Evolutionary conservation across 2,797 vertebrate genomes (phyloP).

Genomic region (Esox masquinongy): DNA sequence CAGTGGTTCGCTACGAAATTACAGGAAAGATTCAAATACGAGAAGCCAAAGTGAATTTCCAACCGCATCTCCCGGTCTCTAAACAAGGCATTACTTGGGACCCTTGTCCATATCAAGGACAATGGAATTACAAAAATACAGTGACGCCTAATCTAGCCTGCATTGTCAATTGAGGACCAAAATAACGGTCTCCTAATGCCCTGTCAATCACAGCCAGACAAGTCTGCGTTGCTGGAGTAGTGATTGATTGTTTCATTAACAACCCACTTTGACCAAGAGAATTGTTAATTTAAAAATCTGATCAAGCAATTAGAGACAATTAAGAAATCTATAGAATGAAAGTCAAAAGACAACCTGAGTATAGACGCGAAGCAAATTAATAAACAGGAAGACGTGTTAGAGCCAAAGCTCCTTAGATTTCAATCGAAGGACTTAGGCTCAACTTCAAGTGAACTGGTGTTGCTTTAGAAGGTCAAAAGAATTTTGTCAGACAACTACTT

Average conservation of each 20-base stretch:
- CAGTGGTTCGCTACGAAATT: not conserved
- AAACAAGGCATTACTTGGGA: not conserved
- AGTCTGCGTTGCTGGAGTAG: constrained; percentile 64
- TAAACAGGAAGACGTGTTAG: constrained; percentile 37
- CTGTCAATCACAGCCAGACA: constrained; percentile 73
- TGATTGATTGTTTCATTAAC: constrained; percentile 85
- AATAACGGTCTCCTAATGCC: constrained; percentile 63
- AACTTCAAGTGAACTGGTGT: constrained; percentile 51
- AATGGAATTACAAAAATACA: constrained; percentile 38
- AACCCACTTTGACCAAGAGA: constrained; percentile 75
- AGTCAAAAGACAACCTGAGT: constrained; percentile 74
- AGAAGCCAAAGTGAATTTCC: not conserved
- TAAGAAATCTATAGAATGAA: constrained; percentile 79
- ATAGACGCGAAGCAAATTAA: constrained; percentile 53
- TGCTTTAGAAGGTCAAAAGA: constrained; percentile 74
- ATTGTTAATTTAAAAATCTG: constrained; percentile 84
- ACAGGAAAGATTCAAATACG: not conserved
- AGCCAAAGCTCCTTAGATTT: constrained; percentile 15
- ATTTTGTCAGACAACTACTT: constrained; percentile 77
- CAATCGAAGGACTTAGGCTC: constrained; percentile 52
- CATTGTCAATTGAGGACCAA: constrained; percentile 73
- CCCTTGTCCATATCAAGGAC: constrained; percentile 53
- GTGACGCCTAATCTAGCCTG: constrained; percentile 51
- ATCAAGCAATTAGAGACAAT: constrained; percentile 83
- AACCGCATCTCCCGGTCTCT: not conserved